These are phyloP conservation scores for Punctoribates punctum DNA, from an alignment of 2,888 invertebrate genomes.

Conservation along the genomic window DNA sequence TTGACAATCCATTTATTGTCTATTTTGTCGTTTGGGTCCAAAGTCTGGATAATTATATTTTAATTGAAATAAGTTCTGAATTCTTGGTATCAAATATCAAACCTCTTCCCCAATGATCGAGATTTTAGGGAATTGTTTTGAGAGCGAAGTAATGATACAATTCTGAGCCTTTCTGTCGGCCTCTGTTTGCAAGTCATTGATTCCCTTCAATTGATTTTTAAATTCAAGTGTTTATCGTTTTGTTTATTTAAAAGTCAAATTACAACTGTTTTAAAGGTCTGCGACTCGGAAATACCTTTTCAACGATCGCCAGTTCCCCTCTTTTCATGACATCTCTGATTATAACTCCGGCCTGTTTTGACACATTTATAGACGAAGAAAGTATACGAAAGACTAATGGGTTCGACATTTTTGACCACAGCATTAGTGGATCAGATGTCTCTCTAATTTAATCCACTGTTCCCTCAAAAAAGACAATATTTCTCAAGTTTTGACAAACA, in stretches of 20 bases:
- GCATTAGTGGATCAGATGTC: background rate
- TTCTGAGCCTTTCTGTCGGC: conserved; percentile 93
- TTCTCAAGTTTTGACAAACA: too few species aligned
- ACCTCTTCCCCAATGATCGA: conserved; percentile 84
- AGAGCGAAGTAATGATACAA: conserved; percentile 83
- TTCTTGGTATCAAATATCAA: background rate
- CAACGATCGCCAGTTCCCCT: conserved; percentile 84
- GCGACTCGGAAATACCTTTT: conserved; percentile 64
- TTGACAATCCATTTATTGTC: conserved; percentile 73
- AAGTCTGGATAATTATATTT: conserved; percentile 25
- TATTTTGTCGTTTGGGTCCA: conserved; percentile 53
- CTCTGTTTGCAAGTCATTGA: conserved; percentile 94
- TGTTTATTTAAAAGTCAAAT: background rate
- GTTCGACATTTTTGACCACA: conserved; percentile 14
- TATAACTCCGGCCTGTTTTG: conserved; percentile 78
- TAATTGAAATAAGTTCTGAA: background rate
- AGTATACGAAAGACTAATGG: conserved; percentile 46
- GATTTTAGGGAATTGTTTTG: conserved; percentile 74
- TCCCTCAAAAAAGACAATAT: too few species aligned
- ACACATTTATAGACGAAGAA: conserved; percentile 64
- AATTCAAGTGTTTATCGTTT: background rate
- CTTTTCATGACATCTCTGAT: conserved; percentile 83
- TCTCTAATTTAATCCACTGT: too few species aligned
- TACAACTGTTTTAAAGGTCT: background rate
- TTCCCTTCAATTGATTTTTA: conserved; percentile 60